Conservation (phyloP, 2,113 vertebrate species). For the mouse (Mus musculus) region GRCm39 chr7:124813001-124813500, state of each 20-base stretch:
- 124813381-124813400: not conserved
- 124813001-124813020: no score
- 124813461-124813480: not conserved
- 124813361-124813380: not conserved
- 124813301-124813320: not conserved
- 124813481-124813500: not conserved
- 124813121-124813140: not conserved
- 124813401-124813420: not conserved
- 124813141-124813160: not conserved
- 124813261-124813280: not conserved
- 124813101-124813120: not conserved
- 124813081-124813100: not conserved
- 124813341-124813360: not conserved
- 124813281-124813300: not conserved
- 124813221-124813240: not conserved
- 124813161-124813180: not conserved
- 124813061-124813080: not conserved
- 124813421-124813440: not conserved
- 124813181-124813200: not conserved
- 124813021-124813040: not conserved
- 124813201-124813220: not conserved
- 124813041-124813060: not conserved
- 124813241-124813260: not conserved
- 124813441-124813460: not conserved
- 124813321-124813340: not conserved